Evolutionary conservation across 2,888 invertebrate species (phyloP), one percentile per base, ranked within the genome.

Genomic region (Synanthedon formicaeformis): DNA sequence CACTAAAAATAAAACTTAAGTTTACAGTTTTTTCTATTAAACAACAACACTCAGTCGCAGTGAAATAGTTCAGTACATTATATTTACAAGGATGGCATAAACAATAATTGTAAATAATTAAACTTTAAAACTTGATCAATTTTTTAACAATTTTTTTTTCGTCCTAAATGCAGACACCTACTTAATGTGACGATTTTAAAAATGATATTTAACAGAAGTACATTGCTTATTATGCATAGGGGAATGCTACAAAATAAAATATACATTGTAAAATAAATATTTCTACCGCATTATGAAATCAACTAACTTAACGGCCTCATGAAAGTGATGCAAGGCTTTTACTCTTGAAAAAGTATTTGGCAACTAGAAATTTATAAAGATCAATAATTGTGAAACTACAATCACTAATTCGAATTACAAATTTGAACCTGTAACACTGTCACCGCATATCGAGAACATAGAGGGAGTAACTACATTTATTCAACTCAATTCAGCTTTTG

Each of bases 1-100:
- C 77, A 85, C 86, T 87, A 84, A 85, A 82, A 76, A 79, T 85
- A 81, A 83, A 86, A 77, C 87, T 87, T 86, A 85, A 77, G 80
- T 81, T 79, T 86, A 87, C 84, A 86, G 84, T 84, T 81, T 23
- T 23, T 34, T 81, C 78, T 83, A 85, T 84, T 78, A 78, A 86
- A 84, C 81, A 84, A 83, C 81, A 84, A 80, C 82, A 80, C 81
- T 81, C 83, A 83, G 83, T 84, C 82, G 82, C 78, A 81, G 79
- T 73, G 78, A 81, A 75, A 75, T 75, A 76, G 71, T 78, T 82
- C 80, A 82, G 78, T 83, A 83, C 75, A 79, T 67, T 66, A 75
- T 80, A 81, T 86, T 84, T 86, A 86, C 83, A 86, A 81, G 76
- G 71, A 77, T 69, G 67, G 68, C 73, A 61, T 67, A 49, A 49